Evolutionary conservation across 2,113 vertebrate genomes (phyloP).

Genomic region (Dryoscopus gambensis): DNA sequence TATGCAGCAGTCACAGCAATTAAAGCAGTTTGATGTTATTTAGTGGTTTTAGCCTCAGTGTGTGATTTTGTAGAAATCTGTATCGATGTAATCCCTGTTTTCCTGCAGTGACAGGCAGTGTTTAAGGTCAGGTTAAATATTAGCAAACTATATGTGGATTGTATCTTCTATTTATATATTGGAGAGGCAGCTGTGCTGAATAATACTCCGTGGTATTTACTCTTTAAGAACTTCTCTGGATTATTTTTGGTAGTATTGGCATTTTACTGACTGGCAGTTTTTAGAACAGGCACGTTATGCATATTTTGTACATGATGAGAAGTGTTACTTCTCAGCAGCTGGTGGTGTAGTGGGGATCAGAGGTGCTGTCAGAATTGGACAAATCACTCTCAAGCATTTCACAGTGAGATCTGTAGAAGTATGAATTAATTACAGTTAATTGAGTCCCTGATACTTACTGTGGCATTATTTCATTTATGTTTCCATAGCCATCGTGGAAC

Average conservation of each 20-base stretch:
- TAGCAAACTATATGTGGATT: background rate
- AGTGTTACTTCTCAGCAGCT: background rate
- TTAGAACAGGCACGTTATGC: background rate
- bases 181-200: background rate
- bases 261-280: background rate
- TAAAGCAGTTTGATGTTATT: background rate
- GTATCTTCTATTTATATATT: background rate
- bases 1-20: background rate
- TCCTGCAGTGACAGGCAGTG: background rate
- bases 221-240: background rate
- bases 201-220: background rate
- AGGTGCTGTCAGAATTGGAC: background rate
- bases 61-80: background rate
- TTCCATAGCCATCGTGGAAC: conserved; percentile 29
- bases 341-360: background rate
- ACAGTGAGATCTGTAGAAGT: background rate
- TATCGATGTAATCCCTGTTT: background rate
- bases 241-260: background rate
- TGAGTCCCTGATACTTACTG: background rate
- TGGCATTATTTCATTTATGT: background rate
- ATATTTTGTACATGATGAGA: background rate
- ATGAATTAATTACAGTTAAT: background rate
- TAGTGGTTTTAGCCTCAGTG: background rate
- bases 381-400: background rate
- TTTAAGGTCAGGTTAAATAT: background rate